Evolutionary conservation across 1,140 invertebrate genomes (phyloP).

Genomic region (Rhyacophila brunnea): DNA sequence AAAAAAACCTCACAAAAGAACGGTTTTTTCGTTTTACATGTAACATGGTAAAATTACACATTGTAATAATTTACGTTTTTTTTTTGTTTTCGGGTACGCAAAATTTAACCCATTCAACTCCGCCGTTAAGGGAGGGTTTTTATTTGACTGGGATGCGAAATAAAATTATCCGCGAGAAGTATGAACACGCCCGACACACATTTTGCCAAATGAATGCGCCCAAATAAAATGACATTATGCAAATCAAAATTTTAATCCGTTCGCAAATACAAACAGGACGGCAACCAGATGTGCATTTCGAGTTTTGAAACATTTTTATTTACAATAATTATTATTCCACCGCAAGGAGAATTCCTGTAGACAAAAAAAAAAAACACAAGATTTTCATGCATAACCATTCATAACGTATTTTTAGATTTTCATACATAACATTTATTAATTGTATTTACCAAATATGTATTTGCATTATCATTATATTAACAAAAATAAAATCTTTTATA

Average conservation of each 20-base stretch:
- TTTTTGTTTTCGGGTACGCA: no score
- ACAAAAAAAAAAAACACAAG: background rate
- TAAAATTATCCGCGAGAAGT: constrained; percentile 15
- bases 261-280: constrained; percentile 8
- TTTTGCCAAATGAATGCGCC: constrained; percentile 15
- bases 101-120: no score
- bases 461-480: no score
- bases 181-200: background rate
- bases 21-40: no score
- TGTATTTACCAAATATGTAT: no score
- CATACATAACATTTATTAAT: no score
- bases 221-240: constrained; percentile 20
- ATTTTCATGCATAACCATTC: background rate
- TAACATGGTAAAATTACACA: no score
- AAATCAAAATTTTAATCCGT: constrained; percentile 22
- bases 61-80: no score
- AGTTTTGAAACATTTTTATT: background rate
- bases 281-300: background rate
- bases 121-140: constrained; percentile 11
- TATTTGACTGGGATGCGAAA: background rate
- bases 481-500: no score
- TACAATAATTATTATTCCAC: background rate
- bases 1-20: no score
- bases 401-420: no score
- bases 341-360: background rate